phyloP scores from a whole-genome alignment of 2,797 vertebrate genomes.

The Allobates femoralis region DNA sequence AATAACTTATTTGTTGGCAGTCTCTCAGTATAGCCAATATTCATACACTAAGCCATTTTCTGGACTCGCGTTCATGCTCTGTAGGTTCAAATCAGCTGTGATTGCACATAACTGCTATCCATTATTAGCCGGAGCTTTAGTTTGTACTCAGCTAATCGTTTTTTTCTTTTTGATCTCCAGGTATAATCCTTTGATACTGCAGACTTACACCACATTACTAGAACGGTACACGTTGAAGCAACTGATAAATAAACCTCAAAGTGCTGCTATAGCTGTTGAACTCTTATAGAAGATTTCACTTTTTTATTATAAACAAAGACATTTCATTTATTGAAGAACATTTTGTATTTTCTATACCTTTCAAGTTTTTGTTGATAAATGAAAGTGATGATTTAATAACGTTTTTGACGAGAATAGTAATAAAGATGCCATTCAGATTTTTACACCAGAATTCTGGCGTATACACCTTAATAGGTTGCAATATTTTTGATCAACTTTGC shows the following conservation, averaged over 20 bases:
- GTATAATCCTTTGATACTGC: not conserved
- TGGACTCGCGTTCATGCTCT: not conserved
- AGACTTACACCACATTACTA: not conserved
- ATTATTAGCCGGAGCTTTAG: not conserved
- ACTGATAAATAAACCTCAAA: not conserved
- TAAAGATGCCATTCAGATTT: too few species aligned
- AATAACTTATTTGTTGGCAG: not conserved
- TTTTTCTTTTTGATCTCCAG: not conserved
- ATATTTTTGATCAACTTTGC: too few species aligned
- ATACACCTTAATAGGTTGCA: too few species aligned
- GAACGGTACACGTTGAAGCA: not conserved
- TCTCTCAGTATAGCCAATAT: slow-evolving; percentile 19
- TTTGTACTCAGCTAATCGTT: slow-evolving; percentile 13
- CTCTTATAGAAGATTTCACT: not conserved
- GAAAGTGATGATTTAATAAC: not conserved
- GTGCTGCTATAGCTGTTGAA: not conserved
- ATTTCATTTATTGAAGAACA: not conserved
- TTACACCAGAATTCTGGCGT: too few species aligned
- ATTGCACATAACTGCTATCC: slow-evolving; percentile 13
- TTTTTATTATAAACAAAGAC: not conserved
- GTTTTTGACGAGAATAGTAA: not conserved
- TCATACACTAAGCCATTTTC: not conserved
- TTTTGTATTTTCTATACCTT: not conserved
- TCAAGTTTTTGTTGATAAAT: not conserved
- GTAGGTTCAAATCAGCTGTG: not conserved